Percentiles rank a stretch among this genome's conserved stretches.
These are phyloP conservation scores for Molorchus minor DNA, from an alignment of 2,888 invertebrate genomes.

Conservation along the genomic window DNA sequence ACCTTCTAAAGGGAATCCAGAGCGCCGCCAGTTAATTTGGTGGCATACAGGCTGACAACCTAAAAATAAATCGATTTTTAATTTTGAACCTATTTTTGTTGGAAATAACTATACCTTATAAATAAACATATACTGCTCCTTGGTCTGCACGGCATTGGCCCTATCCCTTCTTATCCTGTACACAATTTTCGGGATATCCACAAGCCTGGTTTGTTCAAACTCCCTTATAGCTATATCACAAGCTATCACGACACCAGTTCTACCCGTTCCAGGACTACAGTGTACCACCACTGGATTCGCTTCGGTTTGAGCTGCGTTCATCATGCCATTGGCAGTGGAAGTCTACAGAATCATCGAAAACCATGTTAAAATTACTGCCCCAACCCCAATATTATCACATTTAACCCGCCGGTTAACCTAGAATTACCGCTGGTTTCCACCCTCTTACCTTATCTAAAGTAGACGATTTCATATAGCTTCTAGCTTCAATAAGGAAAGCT, in stretches of 20 bases:
- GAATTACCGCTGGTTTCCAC: too few relatives aligned
- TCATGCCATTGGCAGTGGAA: slow-evolving; percentile 48
- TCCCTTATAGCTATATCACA: slow-evolving; percentile 89
- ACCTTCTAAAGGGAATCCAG: slow-evolving; percentile 61
- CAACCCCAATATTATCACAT: too few relatives aligned
- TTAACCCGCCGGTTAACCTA: too few relatives aligned
- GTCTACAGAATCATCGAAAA: slow-evolving; percentile 42
- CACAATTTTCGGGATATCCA: slow-evolving; percentile 88
- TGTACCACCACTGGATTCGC: slow-evolving; percentile 81
- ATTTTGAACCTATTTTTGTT: neutral
- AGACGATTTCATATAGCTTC: slow-evolving; percentile 65
- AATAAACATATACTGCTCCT: slow-evolving; percentile 91
- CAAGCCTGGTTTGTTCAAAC: slow-evolving; percentile 80
- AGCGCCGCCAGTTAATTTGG: slow-evolving; percentile 80
- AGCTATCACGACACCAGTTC: slow-evolving; percentile 86
- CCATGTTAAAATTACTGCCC: neutral
- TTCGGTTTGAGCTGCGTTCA: slow-evolving; percentile 50
- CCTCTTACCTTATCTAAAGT: slow-evolving; percentile 51
- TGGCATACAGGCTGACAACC: slow-evolving; percentile 85
- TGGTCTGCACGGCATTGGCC: slow-evolving; percentile 89
- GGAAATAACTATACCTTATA: slow-evolving; percentile 80
- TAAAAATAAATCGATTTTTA: slow-evolving; percentile 60
- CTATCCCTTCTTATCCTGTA: slow-evolving; percentile 85
- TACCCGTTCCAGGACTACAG: slow-evolving; percentile 91
- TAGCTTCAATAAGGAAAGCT: slow-evolving; percentile 86